Evolutionary conservation across 2,113 vertebrate genomes (phyloP).

Genomic region (Cheilinus undulatus): DNA sequence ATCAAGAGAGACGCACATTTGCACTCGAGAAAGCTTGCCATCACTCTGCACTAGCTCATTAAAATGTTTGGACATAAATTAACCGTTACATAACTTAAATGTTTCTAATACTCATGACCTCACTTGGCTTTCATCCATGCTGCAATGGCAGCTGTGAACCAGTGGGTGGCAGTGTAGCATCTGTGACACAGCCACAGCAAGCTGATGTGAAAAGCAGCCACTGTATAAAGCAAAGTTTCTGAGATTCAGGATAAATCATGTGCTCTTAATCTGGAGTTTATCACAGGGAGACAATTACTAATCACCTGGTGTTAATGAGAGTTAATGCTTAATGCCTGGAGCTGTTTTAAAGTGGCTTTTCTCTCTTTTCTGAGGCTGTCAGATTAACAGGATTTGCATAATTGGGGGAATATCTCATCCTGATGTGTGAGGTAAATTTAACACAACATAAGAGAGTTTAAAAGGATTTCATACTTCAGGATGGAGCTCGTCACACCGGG

Average conservation of each 20-base stretch:
- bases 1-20: slow-evolving; percentile 4
- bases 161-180: slow-evolving; percentile 63
- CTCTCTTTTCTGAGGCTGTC: slow-evolving; percentile 23
- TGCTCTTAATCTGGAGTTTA: slow-evolving; percentile 43
- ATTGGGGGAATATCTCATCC: slow-evolving; percentile 35
- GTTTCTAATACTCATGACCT: slow-evolving; percentile 1
- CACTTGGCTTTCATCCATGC: not conserved
- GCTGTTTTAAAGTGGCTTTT: slow-evolving; percentile 18
- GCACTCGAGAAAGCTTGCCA: not conserved
- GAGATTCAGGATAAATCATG: slow-evolving; percentile 6
- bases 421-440: slow-evolving; percentile 16
- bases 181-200: not conserved
- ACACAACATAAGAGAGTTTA: slow-evolving; percentile 27
- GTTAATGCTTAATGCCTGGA: slow-evolving; percentile 17
- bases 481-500: slow-evolving; percentile 28
- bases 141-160: slow-evolving; percentile 18
- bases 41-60: slow-evolving; percentile 6
- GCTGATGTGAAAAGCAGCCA: not conserved
- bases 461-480: slow-evolving; percentile 28
- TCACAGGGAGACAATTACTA: slow-evolving; percentile 45
- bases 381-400: slow-evolving; percentile 64
- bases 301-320: slow-evolving; percentile 58
- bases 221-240: not conserved
- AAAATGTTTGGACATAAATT: slow-evolving; percentile 17
- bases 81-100: slow-evolving; percentile 1